Conservation (phyloP, 2,113 vertebrate species). For the Calcarius ornatus region DNA sequence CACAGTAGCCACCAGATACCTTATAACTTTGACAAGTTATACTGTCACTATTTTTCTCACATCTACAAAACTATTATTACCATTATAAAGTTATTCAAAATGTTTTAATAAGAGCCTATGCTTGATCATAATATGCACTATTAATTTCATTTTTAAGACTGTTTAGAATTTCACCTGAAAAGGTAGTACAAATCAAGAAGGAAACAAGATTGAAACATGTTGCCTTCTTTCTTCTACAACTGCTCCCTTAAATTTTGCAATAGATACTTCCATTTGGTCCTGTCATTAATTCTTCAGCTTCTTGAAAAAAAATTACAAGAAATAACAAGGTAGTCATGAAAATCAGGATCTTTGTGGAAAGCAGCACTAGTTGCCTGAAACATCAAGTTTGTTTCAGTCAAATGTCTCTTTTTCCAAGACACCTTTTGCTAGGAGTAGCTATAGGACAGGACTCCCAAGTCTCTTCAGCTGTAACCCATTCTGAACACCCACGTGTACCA, state of each 20-base stretch:
- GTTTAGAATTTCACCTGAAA: neutral
- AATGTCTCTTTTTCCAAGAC: too few species aligned
- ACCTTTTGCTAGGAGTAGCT: neutral
- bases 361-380: neutral
- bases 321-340: neutral
- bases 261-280: neutral
- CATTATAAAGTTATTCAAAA: neutral
- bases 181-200: neutral
- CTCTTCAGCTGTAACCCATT: neutral
- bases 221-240: neutral
- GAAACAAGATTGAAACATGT: neutral
- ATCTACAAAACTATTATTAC: neutral
- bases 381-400: neutral
- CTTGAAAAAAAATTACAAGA: neutral
- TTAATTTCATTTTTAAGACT: neutral
- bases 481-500: neutral
- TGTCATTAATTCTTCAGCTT: neutral
- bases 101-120: neutral
- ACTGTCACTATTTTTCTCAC: neutral
- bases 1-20: neutral
- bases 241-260: neutral
- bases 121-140: neutral
- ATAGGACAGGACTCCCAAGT: neutral
- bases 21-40: neutral
- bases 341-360: neutral